Percentiles rank a stretch among this genome's conserved stretches.
Evolutionary conservation across 2,888 invertebrate species (phyloP).

Genomic region (Harmothoe impar): DNA sequence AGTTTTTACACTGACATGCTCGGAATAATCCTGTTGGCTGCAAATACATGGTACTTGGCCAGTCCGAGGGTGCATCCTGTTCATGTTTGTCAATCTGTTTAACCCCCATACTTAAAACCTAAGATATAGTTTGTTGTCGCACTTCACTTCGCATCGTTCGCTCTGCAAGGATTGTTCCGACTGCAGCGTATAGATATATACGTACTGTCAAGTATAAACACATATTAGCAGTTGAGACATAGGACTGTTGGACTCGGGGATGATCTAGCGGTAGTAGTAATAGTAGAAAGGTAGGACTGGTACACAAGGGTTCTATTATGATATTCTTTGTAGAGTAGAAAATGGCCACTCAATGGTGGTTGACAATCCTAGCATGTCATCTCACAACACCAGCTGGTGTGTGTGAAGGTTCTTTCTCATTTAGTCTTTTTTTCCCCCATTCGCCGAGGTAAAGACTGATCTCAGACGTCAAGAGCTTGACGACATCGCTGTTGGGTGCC

Average conservation of each 20-base stretch:
- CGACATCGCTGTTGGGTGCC: too few relatives aligned
- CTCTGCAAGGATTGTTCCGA: conserved; percentile 14
- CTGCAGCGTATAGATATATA: not conserved
- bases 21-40: not conserved
- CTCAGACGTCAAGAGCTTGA: not conserved
- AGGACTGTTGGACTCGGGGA: conserved; percentile 22
- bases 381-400: not conserved
- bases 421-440: not conserved
- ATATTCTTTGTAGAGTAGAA: conserved; percentile 3
- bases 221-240: conserved; percentile 34
- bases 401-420: not conserved
- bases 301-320: conserved; percentile 36
- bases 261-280: conserved; percentile 32
- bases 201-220: conserved; percentile 11
- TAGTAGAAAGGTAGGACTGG: conserved; percentile 26
- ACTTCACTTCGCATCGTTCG: not conserved
- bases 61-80: conserved; percentile 10
- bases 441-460: not conserved
- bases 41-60: not conserved
- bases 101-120: conserved; percentile 12
- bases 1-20: not conserved
- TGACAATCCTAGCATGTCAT: conserved; percentile 5
- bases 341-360: conserved; percentile 22
- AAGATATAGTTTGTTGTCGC: conserved; percentile 8
- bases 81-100: not conserved